A percentile compares a stretch with the other conserved stretches of the same genome.
phyloP scores from a whole-genome alignment of 2,888 invertebrate species.

The Ischnura elegans region DNA sequence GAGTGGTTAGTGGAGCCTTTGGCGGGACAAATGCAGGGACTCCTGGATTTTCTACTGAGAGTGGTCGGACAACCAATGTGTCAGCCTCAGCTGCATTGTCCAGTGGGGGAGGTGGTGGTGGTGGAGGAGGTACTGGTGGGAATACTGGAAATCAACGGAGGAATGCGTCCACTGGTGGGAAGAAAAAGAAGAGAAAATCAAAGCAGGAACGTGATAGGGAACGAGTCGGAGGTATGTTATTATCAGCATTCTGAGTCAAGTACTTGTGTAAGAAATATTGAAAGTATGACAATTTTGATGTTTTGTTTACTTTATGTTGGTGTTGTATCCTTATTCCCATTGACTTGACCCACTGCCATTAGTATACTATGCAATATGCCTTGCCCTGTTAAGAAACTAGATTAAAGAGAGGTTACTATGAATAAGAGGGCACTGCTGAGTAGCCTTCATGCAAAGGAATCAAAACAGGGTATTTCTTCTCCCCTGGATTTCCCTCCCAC shows the following conservation, averaged over 20 bases:
- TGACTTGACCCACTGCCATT: no score
- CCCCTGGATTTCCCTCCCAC: no score
- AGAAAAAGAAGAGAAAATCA: constrained; percentile 89
- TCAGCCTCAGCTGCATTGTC: constrained; percentile 47
- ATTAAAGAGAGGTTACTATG: no score
- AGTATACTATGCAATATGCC: no score
- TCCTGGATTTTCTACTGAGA: constrained; percentile 34
- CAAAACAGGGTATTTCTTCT: no score
- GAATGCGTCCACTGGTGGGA: constrained; percentile 76
- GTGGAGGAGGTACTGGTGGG: constrained; percentile 77
- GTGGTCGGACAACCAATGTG: constrained; percentile 30
- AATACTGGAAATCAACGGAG: constrained; percentile 31
- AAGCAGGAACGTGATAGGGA: constrained; percentile 77
- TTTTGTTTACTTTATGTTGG: no score
- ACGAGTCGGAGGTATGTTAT: constrained; percentile 29
- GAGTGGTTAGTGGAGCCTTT: constrained; percentile 51
- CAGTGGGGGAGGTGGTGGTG: constrained; percentile 74
- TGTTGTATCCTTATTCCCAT: no score
- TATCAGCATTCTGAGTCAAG: not conserved
- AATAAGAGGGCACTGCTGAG: no score
- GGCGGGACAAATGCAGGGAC: constrained; percentile 15
- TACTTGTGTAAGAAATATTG: no score
- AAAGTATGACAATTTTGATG: no score
- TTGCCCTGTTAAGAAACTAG: no score
- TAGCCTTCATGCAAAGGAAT: no score